Evolutionary conservation across 2,888 invertebrate species (phyloP).

Genomic region (Craniophora ligustri): DNA sequence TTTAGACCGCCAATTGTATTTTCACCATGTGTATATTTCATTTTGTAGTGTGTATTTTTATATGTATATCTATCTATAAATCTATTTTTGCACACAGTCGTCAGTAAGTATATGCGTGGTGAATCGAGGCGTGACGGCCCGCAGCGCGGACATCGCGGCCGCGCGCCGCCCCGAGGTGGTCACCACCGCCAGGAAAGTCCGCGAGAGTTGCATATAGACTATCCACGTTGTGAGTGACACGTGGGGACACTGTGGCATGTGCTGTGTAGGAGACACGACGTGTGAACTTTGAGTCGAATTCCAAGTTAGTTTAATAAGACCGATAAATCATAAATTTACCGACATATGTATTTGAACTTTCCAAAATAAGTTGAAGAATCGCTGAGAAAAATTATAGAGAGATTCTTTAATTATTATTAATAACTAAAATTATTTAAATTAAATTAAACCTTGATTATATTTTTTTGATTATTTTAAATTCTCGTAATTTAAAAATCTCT

Average conservation of each 20-base stretch:
- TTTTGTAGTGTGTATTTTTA: too few relatives aligned
- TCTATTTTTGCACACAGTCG: constrained; percentile 83
- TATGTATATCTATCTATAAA: neutral
- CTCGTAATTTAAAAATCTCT: too few relatives aligned
- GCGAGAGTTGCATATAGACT: constrained; percentile 95
- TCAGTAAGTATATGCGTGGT: constrained; percentile 92
- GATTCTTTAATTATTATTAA: too few relatives aligned
- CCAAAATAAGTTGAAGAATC: too few relatives aligned
- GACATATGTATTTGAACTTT: too few relatives aligned
- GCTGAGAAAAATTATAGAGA: too few relatives aligned
- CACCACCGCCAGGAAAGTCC: constrained; percentile 94
- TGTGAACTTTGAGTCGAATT: constrained; percentile 12
- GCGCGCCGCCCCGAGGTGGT: constrained; percentile 93
- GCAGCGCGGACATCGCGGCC: constrained; percentile 87
- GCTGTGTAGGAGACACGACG: neutral
- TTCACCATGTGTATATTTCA: too few relatives aligned
- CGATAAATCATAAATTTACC: too few relatives aligned
- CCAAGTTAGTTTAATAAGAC: neutral
- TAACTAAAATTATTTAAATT: too few relatives aligned
- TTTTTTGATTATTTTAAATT: too few relatives aligned
- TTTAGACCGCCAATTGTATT: too few relatives aligned
- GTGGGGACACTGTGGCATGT: constrained; percentile 9
- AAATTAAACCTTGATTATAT: too few relatives aligned
- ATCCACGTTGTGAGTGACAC: constrained; percentile 1
- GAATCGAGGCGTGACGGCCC: constrained; percentile 90